These are phyloP conservation scores for Hesperia comma DNA, from an alignment of 2,888 invertebrate species.

Conservation along the genomic window DNA sequence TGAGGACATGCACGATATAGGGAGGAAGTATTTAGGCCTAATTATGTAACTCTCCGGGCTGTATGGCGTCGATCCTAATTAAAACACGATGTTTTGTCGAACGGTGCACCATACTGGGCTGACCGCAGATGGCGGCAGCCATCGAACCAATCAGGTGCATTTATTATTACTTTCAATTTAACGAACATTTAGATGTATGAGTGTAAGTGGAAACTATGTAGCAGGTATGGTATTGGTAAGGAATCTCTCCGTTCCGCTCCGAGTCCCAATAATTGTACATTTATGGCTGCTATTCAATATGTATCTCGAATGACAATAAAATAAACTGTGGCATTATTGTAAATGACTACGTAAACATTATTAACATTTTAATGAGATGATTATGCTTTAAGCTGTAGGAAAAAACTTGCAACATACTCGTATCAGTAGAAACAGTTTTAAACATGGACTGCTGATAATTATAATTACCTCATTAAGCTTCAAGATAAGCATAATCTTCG, in stretches of 20 bases:
- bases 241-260: slow-evolving; percentile 5
- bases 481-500: too few species aligned
- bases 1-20: slow-evolving; percentile 1
- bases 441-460: too few species aligned
- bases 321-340: not conserved
- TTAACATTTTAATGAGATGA: not conserved
- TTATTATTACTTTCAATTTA: slow-evolving; percentile 10
- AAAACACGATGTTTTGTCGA: too few species aligned
- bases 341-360: not conserved
- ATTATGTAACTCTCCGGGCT: too few species aligned
- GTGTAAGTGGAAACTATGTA: slow-evolving; percentile 11
- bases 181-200: not conserved
- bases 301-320: not conserved
- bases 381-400: not conserved
- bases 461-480: too few species aligned
- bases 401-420: not conserved
- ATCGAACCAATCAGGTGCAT: slow-evolving; percentile 15
- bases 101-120: slow-evolving; percentile 6
- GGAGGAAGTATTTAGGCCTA: not conserved
- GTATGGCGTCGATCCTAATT: too few species aligned
- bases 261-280: not conserved
- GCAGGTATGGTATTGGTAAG: slow-evolving; percentile 1
- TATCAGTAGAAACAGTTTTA: not conserved
- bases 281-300: not conserved
- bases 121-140: not conserved